phyloP scores from a whole-genome alignment of 2,888 invertebrate species.

The Hypolimnas misippus region DNA sequence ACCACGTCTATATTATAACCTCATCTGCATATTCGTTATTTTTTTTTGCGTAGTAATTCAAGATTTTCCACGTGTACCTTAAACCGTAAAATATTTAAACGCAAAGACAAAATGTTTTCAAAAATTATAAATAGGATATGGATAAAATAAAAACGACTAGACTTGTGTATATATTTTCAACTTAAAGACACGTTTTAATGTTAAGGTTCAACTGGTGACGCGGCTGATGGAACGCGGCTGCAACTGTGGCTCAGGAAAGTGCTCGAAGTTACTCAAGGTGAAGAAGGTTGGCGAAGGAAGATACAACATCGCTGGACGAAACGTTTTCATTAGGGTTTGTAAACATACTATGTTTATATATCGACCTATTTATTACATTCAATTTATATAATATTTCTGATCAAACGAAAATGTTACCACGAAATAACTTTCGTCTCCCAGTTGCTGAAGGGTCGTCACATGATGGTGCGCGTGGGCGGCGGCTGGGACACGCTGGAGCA shows the following conservation, averaged over 20 bases:
- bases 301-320: constrained; percentile 93
- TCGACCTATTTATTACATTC: not conserved
- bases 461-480: constrained; percentile 97
- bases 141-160: too few species aligned
- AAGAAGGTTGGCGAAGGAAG: constrained; percentile 93
- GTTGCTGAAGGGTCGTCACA: constrained; percentile 95
- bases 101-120: too few species aligned
- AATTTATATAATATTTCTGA: too few species aligned
- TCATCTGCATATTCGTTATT: too few species aligned
- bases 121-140: too few species aligned
- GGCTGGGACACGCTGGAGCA: constrained; percentile 97
- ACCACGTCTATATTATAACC: too few species aligned
- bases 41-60: too few species aligned
- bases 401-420: too few species aligned
- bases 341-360: not conserved
- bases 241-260: constrained; percentile 88
- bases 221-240: constrained; percentile 90
- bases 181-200: not conserved
- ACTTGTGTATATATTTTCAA: not conserved
- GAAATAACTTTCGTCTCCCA: constrained; percentile 61
- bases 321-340: constrained; percentile 93
- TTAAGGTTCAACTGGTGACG: constrained; percentile 87
- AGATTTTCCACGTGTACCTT: too few species aligned
- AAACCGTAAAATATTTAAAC: too few species aligned
- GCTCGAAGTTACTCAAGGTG: constrained; percentile 89